Evolutionary conservation across 92 coral and sea anemone species (phyloP).

Genomic region (Parazoanthus swiftii): DNA sequence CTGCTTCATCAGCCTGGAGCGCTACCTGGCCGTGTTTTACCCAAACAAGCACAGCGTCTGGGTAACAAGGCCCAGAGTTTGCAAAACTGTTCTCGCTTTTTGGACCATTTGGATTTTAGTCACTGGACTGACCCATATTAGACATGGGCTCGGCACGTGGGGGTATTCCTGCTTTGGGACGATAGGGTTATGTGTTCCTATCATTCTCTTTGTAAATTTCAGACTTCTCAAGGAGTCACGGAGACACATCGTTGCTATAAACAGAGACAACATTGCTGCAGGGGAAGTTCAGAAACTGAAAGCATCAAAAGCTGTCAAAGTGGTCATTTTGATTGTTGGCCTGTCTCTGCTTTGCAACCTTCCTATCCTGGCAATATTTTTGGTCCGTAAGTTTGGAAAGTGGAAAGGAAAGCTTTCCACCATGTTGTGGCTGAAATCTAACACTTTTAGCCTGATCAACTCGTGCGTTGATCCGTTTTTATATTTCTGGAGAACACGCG

Average conservation of each 20-base stretch:
- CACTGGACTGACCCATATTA: slow-evolving; percentile 43
- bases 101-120: slow-evolving; percentile 52
- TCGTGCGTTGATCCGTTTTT: slow-evolving; percentile 47
- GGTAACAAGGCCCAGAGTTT: slow-evolving; percentile 36
- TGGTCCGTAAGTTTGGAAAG: slow-evolving; percentile 38
- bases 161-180: slow-evolving; percentile 53
- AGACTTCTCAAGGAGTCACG: slow-evolving; percentile 46
- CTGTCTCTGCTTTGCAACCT: slow-evolving; percentile 48
- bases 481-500: slow-evolving; percentile 55
- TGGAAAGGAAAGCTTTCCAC: slow-evolving; percentile 49
- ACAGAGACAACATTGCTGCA: background rate
- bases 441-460: slow-evolving; percentile 43
- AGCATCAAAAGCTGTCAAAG: slow-evolving; percentile 47
- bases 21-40: slow-evolving; percentile 48
- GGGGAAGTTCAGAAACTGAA: slow-evolving; percentile 4
- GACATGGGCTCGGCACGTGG: slow-evolving; percentile 48
- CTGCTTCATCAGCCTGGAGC: slow-evolving; percentile 48
- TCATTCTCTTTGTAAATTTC: slow-evolving; percentile 41
- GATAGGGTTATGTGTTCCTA: slow-evolving; percentile 36
- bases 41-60: slow-evolving; percentile 43
- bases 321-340: slow-evolving; percentile 39
- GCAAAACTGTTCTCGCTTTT: slow-evolving; percentile 12
- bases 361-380: slow-evolving; percentile 47
- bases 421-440: slow-evolving; percentile 46
- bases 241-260: slow-evolving; percentile 39